phyloP scores from a whole-genome alignment of 53 echinoderm and acorn worm genomes.

The Henricia sp. region DNA sequence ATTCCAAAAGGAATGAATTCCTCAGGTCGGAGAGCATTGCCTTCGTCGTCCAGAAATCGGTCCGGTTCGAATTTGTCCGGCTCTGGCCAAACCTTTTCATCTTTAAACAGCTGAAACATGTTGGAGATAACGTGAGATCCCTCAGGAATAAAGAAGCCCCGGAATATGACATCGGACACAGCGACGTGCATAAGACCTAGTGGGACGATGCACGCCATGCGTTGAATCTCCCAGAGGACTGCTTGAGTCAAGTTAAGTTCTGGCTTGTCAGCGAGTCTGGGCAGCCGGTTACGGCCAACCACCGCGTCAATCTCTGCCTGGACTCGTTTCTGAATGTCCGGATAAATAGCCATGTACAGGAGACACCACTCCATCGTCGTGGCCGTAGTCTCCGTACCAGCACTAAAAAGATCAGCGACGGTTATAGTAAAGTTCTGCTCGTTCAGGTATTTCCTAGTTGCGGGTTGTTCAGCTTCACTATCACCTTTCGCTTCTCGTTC shows the following conservation, averaged over 20 bases:
- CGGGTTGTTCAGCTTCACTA: no score
- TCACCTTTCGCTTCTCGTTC: no score
- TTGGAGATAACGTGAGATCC: conserved; percentile 59
- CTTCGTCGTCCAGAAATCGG: conserved; percentile 59
- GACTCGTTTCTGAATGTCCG: no score
- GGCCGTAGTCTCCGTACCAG: no score
- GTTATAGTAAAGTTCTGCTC: not conserved
- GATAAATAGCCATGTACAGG: no score
- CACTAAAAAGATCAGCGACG: not conserved
- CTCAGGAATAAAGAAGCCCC: conserved; percentile 50
- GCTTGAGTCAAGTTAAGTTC: no score
- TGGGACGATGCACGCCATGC: conserved; percentile 5
- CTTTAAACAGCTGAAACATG: conserved; percentile 35
- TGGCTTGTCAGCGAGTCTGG: conserved; percentile 53
- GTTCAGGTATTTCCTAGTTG: no score
- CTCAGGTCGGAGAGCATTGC: conserved; percentile 40
- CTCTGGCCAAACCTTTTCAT: conserved; percentile 55
- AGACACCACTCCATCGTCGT: not conserved
- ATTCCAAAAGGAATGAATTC: conserved; percentile 62
- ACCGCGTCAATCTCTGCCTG: no score
- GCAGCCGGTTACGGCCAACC: conserved; percentile 59
- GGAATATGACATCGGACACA: no score
- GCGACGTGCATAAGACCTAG: conserved; percentile 7
- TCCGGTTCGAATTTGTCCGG: conserved; percentile 60
- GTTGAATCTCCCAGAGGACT: no score